phyloP scores from a whole-genome alignment of 2,797 vertebrate genomes.

The Falco berigora region DNA sequence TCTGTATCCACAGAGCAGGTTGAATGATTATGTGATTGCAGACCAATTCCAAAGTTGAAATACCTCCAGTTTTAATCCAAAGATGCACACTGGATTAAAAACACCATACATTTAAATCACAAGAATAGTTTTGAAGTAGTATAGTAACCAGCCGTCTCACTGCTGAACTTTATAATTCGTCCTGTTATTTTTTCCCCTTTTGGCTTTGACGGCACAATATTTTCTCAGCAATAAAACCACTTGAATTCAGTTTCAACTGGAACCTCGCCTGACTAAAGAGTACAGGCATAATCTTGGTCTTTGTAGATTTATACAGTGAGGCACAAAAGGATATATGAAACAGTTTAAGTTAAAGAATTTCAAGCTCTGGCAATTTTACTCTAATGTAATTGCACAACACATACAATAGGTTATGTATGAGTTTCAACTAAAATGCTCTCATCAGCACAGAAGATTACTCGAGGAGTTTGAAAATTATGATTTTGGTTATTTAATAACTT shows the following conservation, averaged over 20 bases:
- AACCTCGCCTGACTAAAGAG: not conserved
- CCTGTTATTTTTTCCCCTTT: not conserved
- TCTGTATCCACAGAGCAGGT: not conserved
- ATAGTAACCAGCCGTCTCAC: not conserved
- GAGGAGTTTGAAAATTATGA: not conserved
- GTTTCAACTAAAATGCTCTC: not conserved
- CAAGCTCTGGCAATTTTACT: not conserved
- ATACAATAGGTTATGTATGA: not conserved
- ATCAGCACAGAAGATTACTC: not conserved
- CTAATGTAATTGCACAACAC: not conserved
- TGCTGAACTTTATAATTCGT: not conserved
- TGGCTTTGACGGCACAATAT: constrained; percentile 21
- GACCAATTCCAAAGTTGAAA: not conserved
- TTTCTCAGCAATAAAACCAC: constrained; percentile 1
- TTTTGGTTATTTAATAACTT: constrained; percentile 22
- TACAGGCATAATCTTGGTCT: not conserved
- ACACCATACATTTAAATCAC: not conserved
- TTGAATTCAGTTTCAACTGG: constrained; percentile 20
- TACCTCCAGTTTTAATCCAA: not conserved
- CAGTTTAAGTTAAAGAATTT: not conserved
- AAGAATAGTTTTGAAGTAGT: not conserved
- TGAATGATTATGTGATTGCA: not conserved
- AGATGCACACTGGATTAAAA: not conserved
- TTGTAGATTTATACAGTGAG: constrained; percentile 6
- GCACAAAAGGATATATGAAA: constrained; percentile 17